Base-by-base conservation (phyloP, 2,888 invertebrate genomes). In the Exocentrus adspersus region DNA sequence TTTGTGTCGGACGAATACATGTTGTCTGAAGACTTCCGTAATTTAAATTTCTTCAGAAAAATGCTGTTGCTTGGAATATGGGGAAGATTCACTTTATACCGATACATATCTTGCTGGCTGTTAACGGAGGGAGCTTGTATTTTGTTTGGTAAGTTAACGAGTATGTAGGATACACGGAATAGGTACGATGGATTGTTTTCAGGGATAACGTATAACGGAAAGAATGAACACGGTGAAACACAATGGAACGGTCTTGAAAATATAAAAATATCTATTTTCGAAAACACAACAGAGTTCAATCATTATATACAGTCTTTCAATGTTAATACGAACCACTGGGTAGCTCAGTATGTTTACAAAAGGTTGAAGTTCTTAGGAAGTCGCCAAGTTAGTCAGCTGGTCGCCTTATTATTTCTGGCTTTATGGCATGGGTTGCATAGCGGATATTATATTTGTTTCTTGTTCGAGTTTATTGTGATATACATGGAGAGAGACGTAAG, bases 371-470 rank as follows among this genome's bases (percentile, higher is more conserved):
- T 97, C 81, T 85, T 98, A 50, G 94, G 94, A 48, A 95, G 92
- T 82, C 88, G 92, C 16, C 86, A 84, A 50, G 67, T 90, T 1
- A 97, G 97, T 68, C 98, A 98, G 81, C 84, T 89, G 0, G 86
- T 88, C 0, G 93, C 97, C 0, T 84, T 99, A 41, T 60, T 89
- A 0, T 98, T 97, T 83, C 87, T 99, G 37, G 96, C 98, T 0
- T 78, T 97, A 0, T 98, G 98, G 98, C 98, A 98, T 82, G 98
- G 98, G 9, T 89, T 95, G 56, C 93, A 95, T 79, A 90, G 93
- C 7, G 98, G 98, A 0, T 99, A 99, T 79, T 98, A 97, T 80
- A 85, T 94, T 77, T 92, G 93, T 46, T 98, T 98, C 85, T 87
- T 93, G 61, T 90, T 95, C 82, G 98, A 98, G 79, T 97, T 96